Percentiles rank a stretch among this genome's conserved stretches.
Evolutionary conservation across 2,797 vertebrate species (phyloP).

Genomic region (Buceros bicornis): DNA sequence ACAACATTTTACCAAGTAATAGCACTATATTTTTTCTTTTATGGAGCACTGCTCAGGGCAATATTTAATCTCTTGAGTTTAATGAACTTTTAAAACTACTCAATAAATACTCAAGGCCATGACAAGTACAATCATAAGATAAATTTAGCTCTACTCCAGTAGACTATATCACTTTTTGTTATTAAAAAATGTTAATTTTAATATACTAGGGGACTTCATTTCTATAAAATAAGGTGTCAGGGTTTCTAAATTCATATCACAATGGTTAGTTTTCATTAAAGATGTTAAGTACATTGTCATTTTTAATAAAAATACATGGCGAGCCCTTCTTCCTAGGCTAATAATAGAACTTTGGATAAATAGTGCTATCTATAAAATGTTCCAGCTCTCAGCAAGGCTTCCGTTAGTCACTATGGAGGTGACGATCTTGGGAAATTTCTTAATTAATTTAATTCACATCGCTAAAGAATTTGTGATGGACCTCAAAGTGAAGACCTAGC

Average conservation of each 20-base stretch:
- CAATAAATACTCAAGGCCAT: slow-evolving; percentile 80
- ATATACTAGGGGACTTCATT: slow-evolving; percentile 72
- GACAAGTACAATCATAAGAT: slow-evolving; percentile 79
- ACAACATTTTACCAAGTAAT: slow-evolving; percentile 82
- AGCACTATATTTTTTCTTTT: slow-evolving; percentile 81
- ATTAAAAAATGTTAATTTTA: slow-evolving; percentile 83
- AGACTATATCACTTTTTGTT: slow-evolving; percentile 77
- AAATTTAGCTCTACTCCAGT: slow-evolving; percentile 73
- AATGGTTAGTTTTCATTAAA: slow-evolving; percentile 55
- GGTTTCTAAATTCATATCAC: slow-evolving; percentile 41
- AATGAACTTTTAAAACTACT: slow-evolving; percentile 86
- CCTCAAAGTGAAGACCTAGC: not conserved
- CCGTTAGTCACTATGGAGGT: not conserved
- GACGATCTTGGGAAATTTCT: slow-evolving; percentile 4
- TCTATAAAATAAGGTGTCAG: slow-evolving; percentile 71
- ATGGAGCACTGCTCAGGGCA: slow-evolving; percentile 78
- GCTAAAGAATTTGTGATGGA: slow-evolving; percentile 7
- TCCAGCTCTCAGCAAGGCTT: slow-evolving; percentile 46
- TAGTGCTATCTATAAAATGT: slow-evolving; percentile 28
- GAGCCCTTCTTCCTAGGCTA: slow-evolving; percentile 26
- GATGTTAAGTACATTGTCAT: slow-evolving; percentile 68
- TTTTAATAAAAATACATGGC: slow-evolving; percentile 68
- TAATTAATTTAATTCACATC: slow-evolving; percentile 26
- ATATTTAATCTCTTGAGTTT: slow-evolving; percentile 83
- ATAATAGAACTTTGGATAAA: slow-evolving; percentile 68